Evolutionary conservation across 2,888 invertebrate species (phyloP), one percentile per base, ranked within the genome.

Genomic region (Emmelina monodactyla): DNA sequence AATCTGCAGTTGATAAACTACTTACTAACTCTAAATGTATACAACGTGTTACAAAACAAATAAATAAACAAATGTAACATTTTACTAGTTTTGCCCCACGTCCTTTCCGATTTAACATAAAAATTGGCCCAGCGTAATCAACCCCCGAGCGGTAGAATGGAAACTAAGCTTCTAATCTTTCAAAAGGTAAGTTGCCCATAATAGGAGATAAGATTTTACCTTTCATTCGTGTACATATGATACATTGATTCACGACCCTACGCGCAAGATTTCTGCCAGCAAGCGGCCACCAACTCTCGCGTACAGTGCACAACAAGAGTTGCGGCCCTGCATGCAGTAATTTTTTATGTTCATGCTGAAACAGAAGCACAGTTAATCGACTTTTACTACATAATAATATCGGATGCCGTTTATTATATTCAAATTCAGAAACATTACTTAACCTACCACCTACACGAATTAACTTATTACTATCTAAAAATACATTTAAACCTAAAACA

Each of bases 51-150:
- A n/a, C n/a, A n/a, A n/a, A n/a, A n/a, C n/a, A n/a, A n/a, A n/a
- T n/a, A 35, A 49, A 46, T 32, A 51, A 28, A 35, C 46, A 47
- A 11, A 49, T 35, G 16, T 47, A 50, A n/a, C 32, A 34, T 28
- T 50, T 47, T 13, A 37, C 33, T 13, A 41, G 14, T 30, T 37
- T 44, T 0, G 45, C 37, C 1, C 49, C 47, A 9, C 41, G 40
- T 2, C 48, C 47, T 32, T 42, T 46, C 2, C 45, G 35, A 31
- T 44, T 49, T 6, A 49, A 29, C 14, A 42, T 37, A 12, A 37
- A 34, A 22, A 49, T 15, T 16, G 49, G 50, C 6, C 50, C 50
- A 1, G 42, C 44, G 28, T 50, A 47, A 14, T 50, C 47, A 0
- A 50, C 49, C 12, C 47, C 50, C 9, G 42, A 40, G 10, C 28